Evolutionary conservation across 2,797 vertebrate genomes (phyloP), one percentile per base, ranked within the genome.

Genomic region (Loriculus beryllinus): DNA sequence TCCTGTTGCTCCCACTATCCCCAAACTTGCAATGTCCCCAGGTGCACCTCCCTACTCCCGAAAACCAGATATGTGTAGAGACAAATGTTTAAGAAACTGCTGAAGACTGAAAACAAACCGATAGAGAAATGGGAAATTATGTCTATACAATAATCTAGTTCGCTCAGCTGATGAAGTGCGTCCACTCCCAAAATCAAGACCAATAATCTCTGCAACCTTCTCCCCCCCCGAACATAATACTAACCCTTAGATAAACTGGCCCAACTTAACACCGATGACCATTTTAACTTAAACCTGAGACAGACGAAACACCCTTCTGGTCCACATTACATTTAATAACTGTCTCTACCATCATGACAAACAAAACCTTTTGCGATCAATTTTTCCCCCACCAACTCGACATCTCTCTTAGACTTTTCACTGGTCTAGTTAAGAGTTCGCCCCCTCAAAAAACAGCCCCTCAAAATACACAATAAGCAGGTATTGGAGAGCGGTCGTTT

Each of bases 1-100:
- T 94, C 97, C 96, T 97, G 96, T 97, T 97, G 97, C 96, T 97
- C 86, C 86, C 87, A 76, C 96, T 96, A 95, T 94, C 83, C 97
- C 94, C 79, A 92, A 97, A 97, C 97, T 98, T 97, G 91, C 80
- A 87, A 47, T 7, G 10, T 96, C 70, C 79, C 92, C 87, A 97
- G 80, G 63, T 76, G 28, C 76, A 94, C 71, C 82, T 81, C 75
- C 71, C 90, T 91, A 75, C 29, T 93, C 96, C 82, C 35, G 0
- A 92, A 97, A 93, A 91, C 31, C 89, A 88, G 72, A 72, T n/a
- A 77, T 67, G 89, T 90, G 72, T 96, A 95, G 70, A 91, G 63
- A 89, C 7, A 35, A 96, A 88, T 20, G 64, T 82, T 95, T 91
- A 91, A 71, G 76, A 64, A 92, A 85, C 79, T 92, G 93, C 23